phyloP scores from a whole-genome alignment of 2,888 invertebrate genomes.

The Dolomedes plantarius region DNA sequence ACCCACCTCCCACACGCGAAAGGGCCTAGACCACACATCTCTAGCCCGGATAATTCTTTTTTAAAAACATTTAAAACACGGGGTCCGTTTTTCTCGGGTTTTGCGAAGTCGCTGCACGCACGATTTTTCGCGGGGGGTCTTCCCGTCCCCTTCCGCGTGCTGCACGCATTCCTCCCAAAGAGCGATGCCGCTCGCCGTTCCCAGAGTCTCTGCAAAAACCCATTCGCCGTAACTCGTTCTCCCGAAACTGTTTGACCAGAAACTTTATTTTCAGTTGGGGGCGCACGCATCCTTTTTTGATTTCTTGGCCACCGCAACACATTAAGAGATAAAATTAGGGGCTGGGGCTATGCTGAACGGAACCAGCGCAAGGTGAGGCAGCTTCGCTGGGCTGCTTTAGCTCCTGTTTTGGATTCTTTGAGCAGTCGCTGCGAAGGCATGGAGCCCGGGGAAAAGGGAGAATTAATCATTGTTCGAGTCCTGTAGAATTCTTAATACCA shows the following conservation, averaged over 20 bases:
- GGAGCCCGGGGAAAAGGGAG: no score
- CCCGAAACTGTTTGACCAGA: background rate
- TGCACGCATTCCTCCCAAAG: background rate
- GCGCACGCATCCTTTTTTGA: constrained; percentile 2
- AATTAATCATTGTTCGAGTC: no score
- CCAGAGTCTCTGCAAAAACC: constrained; percentile 2
- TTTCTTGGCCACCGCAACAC: background rate
- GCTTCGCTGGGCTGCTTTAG: no score
- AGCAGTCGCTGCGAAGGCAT: no score
- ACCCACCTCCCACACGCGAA: no score
- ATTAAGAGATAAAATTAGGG: background rate
- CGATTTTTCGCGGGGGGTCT: no score
- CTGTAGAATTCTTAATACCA: no score
- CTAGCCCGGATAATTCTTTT: background rate
- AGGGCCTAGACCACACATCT: no score
- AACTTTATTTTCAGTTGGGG: background rate
- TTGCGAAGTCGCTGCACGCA: background rate
- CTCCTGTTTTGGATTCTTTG: no score
- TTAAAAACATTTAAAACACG: background rate
- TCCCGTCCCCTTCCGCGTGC: background rate
- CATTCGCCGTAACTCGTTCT: background rate
- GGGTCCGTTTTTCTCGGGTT: background rate
- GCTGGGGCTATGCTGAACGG: constrained; percentile 3
- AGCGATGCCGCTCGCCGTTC: background rate
- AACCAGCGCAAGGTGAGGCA: background rate